These are phyloP conservation scores for Gephyroberyx darwinii DNA, from an alignment of 2,797 vertebrate species.

Conservation along the genomic window DNA sequence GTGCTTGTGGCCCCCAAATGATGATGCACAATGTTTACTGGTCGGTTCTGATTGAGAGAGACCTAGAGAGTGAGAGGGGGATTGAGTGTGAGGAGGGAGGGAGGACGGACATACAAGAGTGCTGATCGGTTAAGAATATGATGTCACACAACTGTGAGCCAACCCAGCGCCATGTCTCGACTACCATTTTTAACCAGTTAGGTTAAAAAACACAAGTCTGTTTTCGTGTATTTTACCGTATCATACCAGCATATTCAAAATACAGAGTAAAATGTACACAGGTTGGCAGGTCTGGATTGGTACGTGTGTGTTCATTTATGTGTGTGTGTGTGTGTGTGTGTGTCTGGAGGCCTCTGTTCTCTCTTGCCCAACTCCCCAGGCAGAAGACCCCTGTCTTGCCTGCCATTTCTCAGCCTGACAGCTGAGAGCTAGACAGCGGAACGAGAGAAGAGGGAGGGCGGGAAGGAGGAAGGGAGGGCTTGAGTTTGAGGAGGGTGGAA, in stretches of 20 bases:
- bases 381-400: conserved; percentile 72
- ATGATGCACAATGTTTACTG: no score
- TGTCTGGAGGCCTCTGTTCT: conserved; percentile 58
- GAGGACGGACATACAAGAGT: neutral
- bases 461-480: neutral
- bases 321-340: conserved; percentile 24
- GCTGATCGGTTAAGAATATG: conserved; percentile 12
- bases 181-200: neutral
- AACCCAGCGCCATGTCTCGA: neutral
- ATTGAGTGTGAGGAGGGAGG: neutral
- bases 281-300: conserved; percentile 47
- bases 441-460: conserved; percentile 37
- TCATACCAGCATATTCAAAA: conserved; percentile 18
- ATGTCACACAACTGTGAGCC: conserved; percentile 10
- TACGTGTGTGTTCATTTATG: conserved; percentile 28
- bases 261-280: conserved; percentile 31
- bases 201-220: neutral
- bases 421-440: conserved; percentile 73
- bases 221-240: neutral
- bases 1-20: no score
- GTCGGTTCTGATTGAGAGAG: no score
- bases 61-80: no score
- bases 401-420: conserved; percentile 80
- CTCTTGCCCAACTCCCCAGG: conserved; percentile 68
- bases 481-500: conserved; percentile 44